Evolutionary conservation across 2,113 vertebrate genomes (phyloP).

Genomic region (Pholis gunnellus): DNA sequence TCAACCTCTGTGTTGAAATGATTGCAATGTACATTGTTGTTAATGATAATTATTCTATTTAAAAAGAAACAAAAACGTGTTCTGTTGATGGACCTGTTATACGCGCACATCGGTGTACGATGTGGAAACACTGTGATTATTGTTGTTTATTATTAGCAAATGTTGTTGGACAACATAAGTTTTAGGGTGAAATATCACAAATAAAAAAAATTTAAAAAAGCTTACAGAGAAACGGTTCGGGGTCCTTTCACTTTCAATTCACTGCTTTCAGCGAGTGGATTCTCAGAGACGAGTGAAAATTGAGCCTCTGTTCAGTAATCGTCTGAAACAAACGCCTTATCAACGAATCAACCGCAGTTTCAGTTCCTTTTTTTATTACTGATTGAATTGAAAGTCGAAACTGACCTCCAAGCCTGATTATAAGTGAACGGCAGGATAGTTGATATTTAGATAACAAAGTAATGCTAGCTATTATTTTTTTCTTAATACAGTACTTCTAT

Average conservation of each 20-base stretch:
- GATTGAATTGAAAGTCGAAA: slow-evolving; percentile 66
- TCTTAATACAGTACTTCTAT: slow-evolving; percentile 72
- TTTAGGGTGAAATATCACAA: slow-evolving; percentile 56
- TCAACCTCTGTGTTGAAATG: slow-evolving; percentile 62
- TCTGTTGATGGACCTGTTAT: slow-evolving; percentile 76
- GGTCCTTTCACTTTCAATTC: slow-evolving; percentile 74
- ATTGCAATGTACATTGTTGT: slow-evolving; percentile 72
- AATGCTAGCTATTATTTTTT: slow-evolving; percentile 78
- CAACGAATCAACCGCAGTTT: slow-evolving; percentile 3
- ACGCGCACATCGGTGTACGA: slow-evolving; percentile 68
- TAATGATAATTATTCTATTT: slow-evolving; percentile 78
- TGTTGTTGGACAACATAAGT: slow-evolving; percentile 74
- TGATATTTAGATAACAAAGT: slow-evolving; percentile 69
- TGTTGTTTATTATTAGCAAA: slow-evolving; percentile 65
- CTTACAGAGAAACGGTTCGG: slow-evolving; percentile 32
- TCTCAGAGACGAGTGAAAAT: slow-evolving; percentile 41
- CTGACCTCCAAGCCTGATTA: slow-evolving; percentile 42
- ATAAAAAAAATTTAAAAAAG: slow-evolving; percentile 4
- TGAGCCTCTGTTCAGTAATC: slow-evolving; percentile 9
- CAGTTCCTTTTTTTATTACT: slow-evolving; percentile 8
- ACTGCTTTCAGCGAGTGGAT: slow-evolving; percentile 23
- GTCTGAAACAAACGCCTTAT: slow-evolving; percentile 65
- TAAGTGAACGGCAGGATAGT: slow-evolving; percentile 50
- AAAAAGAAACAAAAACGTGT: slow-evolving; percentile 75
- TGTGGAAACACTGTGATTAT: slow-evolving; percentile 82